These are phyloP conservation scores for Chrosomus eos DNA, from an alignment of 2,797 vertebrate species.

Conservation along the genomic window DNA sequence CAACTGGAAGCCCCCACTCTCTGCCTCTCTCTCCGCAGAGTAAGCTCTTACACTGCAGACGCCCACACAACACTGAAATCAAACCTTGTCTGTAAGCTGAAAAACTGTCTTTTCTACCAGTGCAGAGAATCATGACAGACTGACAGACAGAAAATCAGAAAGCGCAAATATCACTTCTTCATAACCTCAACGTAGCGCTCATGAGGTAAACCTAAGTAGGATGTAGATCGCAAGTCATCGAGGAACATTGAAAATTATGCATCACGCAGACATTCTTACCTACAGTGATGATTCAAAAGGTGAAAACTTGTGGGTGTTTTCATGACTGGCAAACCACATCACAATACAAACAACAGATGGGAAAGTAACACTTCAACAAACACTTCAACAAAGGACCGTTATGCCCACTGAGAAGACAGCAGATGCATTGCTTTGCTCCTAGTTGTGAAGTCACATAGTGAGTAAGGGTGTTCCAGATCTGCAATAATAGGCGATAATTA, in stretches of 20 bases:
- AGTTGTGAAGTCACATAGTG: conserved; percentile 52
- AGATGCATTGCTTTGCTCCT: conserved; percentile 44
- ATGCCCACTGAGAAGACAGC: conserved; percentile 39
- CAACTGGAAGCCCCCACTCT: conserved; percentile 51
- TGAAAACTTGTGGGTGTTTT: conserved; percentile 30
- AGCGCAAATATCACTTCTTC: conserved; percentile 53
- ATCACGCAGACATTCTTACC: conserved; percentile 1
- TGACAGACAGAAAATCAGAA: conserved; percentile 37
- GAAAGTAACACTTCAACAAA: conserved; percentile 55
- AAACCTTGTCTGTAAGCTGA: conserved; percentile 63
- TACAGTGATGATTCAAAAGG: conserved; percentile 33
- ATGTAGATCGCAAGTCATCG: conserved; percentile 27
- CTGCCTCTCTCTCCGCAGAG: conserved; percentile 59
- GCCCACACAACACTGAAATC: conserved; percentile 59
- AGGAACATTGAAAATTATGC: conserved; percentile 15
- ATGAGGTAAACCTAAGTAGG: conserved; percentile 30
- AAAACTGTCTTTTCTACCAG: conserved; percentile 38
- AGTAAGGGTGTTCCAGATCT: conserved; percentile 55
- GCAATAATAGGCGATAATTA: conserved; percentile 60
- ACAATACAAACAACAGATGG: conserved; percentile 45
- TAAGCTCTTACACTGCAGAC: conserved; percentile 64
- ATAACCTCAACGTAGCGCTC: conserved; percentile 24
- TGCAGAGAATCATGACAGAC: conserved; percentile 22
- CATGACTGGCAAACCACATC: conserved; percentile 38
- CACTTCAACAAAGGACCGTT: conserved; percentile 34